These are phyloP conservation scores for Campaea margaritaria DNA, from an alignment of 2,888 invertebrate species.

Conservation along the genomic window DNA sequence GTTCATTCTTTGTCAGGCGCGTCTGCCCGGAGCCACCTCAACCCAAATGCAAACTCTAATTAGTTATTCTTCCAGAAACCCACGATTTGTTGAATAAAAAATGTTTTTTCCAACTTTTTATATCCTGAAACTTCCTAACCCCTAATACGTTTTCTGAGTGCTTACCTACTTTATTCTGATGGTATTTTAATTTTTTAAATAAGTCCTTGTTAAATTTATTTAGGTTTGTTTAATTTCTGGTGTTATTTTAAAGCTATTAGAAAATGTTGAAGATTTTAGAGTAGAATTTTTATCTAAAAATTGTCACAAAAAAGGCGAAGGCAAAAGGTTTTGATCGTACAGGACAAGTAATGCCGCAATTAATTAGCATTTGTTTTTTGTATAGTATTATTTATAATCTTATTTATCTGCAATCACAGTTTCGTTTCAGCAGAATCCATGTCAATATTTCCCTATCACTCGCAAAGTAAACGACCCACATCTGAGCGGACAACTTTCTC, in stretches of 20 bases:
- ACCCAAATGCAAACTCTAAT: slow-evolving; percentile 62
- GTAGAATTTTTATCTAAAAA: too few relatives aligned
- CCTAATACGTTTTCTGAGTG: not conserved
- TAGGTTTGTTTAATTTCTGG: too few relatives aligned
- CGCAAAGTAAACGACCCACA: slow-evolving; percentile 14
- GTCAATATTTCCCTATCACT: not conserved
- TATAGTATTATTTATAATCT: too few relatives aligned
- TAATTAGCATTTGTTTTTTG: too few relatives aligned
- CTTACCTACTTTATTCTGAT: not conserved
- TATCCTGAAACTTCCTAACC: slow-evolving; percentile 7
- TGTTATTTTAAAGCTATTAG: too few relatives aligned
- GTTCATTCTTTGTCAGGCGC: slow-evolving; percentile 38
- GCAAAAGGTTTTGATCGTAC: too few relatives aligned
- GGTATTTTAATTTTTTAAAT: not conserved
- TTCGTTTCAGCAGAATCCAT: too few relatives aligned
- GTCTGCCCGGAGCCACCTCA: slow-evolving; percentile 56
- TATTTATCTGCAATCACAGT: too few relatives aligned
- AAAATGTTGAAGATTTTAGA: too few relatives aligned
- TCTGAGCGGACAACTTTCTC: slow-evolving; percentile 32
- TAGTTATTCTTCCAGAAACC: slow-evolving; percentile 42
- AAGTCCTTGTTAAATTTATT: too few relatives aligned
- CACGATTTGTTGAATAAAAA: slow-evolving; percentile 23
- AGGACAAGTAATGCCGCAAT: too few relatives aligned
- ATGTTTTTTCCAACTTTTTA: slow-evolving; percentile 5
- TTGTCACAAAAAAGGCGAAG: too few relatives aligned